These are phyloP conservation scores for Lasius platythorax DNA, from an alignment of 2,888 invertebrate species.

Conservation along the genomic window DNA sequence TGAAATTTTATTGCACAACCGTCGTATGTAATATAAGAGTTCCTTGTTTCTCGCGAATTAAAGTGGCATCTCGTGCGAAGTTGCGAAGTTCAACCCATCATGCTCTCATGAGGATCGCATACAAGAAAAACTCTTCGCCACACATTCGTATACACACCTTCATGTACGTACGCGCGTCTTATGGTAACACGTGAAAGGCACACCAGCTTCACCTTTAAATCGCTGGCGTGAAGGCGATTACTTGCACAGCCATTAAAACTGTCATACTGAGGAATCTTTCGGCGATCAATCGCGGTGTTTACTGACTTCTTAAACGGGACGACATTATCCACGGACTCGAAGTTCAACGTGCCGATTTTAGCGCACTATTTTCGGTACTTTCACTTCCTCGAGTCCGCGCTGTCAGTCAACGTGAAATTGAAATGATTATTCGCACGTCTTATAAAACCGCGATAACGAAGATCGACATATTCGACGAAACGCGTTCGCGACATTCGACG, in stretches of 20 bases:
- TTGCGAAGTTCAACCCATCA: constrained; percentile 34
- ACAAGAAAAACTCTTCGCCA: constrained; percentile 36
- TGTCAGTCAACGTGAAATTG: background rate
- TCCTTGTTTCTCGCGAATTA: constrained; percentile 33
- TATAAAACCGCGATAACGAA: constrained; percentile 1
- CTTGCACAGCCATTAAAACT: constrained; percentile 54
- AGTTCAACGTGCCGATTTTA: constrained; percentile 10
- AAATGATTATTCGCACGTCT: constrained; percentile 1
- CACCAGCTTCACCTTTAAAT: constrained; percentile 65
- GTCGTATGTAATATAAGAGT: background rate
- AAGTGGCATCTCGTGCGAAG: constrained; percentile 37
- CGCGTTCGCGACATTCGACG: background rate
- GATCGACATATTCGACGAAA: background rate
- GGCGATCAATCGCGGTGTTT: constrained; percentile 64
- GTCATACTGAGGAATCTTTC: constrained; percentile 52
- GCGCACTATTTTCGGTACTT: constrained; percentile 25
- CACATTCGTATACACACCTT: background rate
- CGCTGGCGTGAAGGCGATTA: constrained; percentile 59
- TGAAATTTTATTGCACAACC: constrained; percentile 20
- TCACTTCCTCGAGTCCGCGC: background rate
- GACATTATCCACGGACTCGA: constrained; percentile 28
- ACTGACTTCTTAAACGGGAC: constrained; percentile 49
- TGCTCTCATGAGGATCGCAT: constrained; percentile 15
- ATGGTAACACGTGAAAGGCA: constrained; percentile 60
- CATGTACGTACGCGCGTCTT: background rate